Percentiles rank a stretch among this genome's conserved stretches.
phyloP scores from a whole-genome alignment of 2,797 vertebrate species.

The Lepus oiostolus region DNA sequence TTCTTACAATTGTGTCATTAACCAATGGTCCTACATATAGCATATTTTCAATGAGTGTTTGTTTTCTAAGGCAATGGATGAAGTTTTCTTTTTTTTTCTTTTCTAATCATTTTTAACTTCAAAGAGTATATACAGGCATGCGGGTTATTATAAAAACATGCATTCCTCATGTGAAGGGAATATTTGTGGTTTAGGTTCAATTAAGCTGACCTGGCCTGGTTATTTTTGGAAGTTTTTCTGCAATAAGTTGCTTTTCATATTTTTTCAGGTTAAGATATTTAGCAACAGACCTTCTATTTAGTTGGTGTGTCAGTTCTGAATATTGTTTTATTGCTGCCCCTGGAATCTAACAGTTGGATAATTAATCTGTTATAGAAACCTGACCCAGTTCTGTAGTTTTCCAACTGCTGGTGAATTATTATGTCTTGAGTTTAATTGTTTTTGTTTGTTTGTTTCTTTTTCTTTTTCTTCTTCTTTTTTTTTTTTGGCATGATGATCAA shows the following conservation, averaged over 20 bases:
- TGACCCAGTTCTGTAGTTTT: background rate
- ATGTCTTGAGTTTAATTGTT: background rate
- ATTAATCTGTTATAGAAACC: background rate
- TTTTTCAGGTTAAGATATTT: background rate
- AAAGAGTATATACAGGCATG: background rate
- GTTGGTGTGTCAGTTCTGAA: background rate
- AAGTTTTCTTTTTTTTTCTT: background rate
- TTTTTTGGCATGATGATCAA: background rate
- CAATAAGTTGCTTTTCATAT: background rate
- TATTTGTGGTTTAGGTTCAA: background rate
- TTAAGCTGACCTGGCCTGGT: background rate
- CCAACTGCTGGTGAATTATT: background rate
- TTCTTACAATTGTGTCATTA: background rate
- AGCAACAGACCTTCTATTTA: conserved; percentile 17
- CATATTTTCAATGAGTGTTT: background rate
- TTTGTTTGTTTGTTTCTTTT: background rate
- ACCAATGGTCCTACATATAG: background rate
- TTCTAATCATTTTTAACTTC: background rate
- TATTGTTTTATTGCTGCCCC: background rate
- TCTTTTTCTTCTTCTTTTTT: background rate
- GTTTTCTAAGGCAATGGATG: background rate
- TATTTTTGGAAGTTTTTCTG: background rate
- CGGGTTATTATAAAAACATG: background rate
- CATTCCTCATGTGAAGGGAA: background rate
- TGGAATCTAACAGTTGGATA: background rate